Base-by-base conservation (phyloP, 2,113 vertebrate species). In the Phoxinus phoxinus region DNA sequence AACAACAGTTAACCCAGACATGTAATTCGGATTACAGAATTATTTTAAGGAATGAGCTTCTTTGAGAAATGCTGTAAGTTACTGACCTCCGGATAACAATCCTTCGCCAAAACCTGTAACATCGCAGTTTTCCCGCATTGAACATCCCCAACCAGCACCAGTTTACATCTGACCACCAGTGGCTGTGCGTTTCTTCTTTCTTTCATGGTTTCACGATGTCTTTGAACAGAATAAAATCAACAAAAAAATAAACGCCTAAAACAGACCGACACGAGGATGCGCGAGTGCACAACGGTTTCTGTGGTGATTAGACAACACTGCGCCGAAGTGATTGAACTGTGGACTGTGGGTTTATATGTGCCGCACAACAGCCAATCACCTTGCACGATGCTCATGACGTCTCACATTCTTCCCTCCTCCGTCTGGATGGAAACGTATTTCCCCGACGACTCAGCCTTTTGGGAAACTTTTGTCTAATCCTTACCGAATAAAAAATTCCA, bases 81-180 rank as follows among this genome's bases (percentile, higher is more conserved):
- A 87, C 94, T 93, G 94, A 98, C 97, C 97, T 99, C 97, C 1
- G 97, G 97, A 81, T 98, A 99, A 90, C 97, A 98, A 89, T 99
- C 97, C 91, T 98, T 99, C 0, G 97, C 97, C 91, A 99, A 90
- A 90, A 99, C 97, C 93, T 98, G 97, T 92, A 99, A 94, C 97
- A 98, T 99, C 63, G 97, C 97, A 27, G 97, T 99, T 95, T 99
- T 99, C 91, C 97, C 97, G 90, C 97, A 98, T 93, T 99, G 97
- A 89, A 99, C 97, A 61, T 98, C 97, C 69, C 97, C 97, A 58
- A 99, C 97, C 83, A 99, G 94, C 23, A 99, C 97, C 88, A 99
- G 94, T 91, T 99, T 99, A 90, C 97, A 99, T n/a, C 97, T 94
- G 89, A 96, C 96, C 88, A 97, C 96, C 27, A 95, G 92, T 8